A percentile compares a stretch with the other conserved stretches of the same genome.
phyloP scores from a whole-genome alignment of 2,113 vertebrate genomes.

The Lipophrys pholis region DNA sequence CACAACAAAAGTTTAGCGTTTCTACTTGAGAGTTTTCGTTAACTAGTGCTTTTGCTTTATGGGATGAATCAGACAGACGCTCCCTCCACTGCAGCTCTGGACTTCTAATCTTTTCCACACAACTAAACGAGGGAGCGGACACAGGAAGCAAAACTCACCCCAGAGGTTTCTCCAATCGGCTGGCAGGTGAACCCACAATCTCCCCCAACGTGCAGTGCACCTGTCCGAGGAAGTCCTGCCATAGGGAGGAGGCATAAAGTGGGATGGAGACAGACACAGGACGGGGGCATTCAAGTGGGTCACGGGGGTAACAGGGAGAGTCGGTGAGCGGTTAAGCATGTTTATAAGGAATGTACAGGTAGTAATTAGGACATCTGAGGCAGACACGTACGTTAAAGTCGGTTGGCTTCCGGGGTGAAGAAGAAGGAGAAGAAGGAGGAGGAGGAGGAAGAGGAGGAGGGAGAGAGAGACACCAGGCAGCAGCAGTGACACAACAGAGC shows the following conservation, averaged over 20 bases:
- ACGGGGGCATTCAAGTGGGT: slow-evolving; percentile 50
- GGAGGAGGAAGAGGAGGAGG: slow-evolving; percentile 71
- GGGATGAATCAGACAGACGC: too few relatives aligned
- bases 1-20: too few relatives aligned
- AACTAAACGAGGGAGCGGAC: background rate
- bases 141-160: slow-evolving; percentile 83
- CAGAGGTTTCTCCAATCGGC: slow-evolving; percentile 92
- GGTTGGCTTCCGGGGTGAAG: slow-evolving; percentile 84
- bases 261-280: slow-evolving; percentile 44
- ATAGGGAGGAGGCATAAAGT: slow-evolving; percentile 45
- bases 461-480: slow-evolving; percentile 81
- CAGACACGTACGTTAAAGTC: slow-evolving; percentile 87
- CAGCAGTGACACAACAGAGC: slow-evolving; percentile 84
- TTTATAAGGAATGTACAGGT: slow-evolving; percentile 67
- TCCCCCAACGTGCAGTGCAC: slow-evolving; percentile 95
- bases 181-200: slow-evolving; percentile 93
- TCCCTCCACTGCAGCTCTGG: too few relatives aligned
- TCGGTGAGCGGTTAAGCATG: slow-evolving; percentile 63
- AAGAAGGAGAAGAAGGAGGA: slow-evolving; percentile 72
- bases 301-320: slow-evolving; percentile 66
- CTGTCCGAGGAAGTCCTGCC: slow-evolving; percentile 95
- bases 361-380: slow-evolving; percentile 75
- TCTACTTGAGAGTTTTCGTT: too few relatives aligned
- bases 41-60: too few relatives aligned
- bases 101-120: background rate